Evolutionary conservation across 2,797 vertebrate species (phyloP).

Genomic region (Peromyscus eremicus): DNA sequence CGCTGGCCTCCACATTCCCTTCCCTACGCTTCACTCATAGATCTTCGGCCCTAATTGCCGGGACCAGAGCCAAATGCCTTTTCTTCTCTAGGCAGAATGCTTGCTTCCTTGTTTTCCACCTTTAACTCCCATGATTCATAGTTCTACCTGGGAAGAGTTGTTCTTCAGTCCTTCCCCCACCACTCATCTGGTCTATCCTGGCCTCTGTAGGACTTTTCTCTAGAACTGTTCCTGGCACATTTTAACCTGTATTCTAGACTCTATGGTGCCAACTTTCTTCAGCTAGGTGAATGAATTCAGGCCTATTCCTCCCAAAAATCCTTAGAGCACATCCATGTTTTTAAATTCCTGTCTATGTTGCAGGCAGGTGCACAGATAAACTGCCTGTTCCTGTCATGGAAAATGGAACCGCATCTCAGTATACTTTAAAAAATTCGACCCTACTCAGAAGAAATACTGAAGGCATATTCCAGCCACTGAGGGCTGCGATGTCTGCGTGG

Average conservation of each 20-base stretch:
- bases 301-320: too few relatives aligned
- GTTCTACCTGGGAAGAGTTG: too few relatives aligned
- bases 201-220: background rate
- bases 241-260: too few relatives aligned
- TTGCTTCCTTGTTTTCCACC: background rate
- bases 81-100: background rate
- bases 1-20: fast-evolving
- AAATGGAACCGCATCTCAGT: background rate
- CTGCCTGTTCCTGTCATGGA: background rate
- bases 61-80: fast-evolving
- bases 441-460: background rate
- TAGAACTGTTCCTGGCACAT: fast-evolving
- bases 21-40: background rate
- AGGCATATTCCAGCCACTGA: background rate
- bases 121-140: background rate
- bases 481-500: background rate
- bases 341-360: background rate
- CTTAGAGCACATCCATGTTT: background rate
- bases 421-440: background rate
- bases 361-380: fast-evolving
- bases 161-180: background rate
- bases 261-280: background rate
- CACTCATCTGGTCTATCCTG: background rate
- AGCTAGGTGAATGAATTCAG: background rate
- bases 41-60: fast-evolving